Evolutionary conservation across 2,113 vertebrate genomes (phyloP), one percentile per base, ranked within the genome.

Genomic region (Rhombomys opimus): DNA sequence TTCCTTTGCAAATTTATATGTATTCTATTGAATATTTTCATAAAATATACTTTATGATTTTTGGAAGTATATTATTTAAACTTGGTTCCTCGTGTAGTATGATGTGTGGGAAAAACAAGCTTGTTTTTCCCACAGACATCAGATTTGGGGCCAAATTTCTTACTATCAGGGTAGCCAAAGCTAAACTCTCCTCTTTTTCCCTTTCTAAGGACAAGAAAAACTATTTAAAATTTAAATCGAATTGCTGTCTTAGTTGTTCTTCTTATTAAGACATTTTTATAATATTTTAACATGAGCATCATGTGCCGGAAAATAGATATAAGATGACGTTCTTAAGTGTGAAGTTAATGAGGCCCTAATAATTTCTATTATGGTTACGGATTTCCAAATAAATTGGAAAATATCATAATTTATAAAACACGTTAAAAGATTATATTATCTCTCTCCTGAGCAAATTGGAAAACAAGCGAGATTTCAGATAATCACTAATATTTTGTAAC

Each of bases 391-490:
- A 95, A 95, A 73, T 5, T 93, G 20, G 25, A 50, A 95, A 85
- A 86, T 35, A 94, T 22, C 41, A 61, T 1, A 52, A 0, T 2
- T 38, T 97, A 77, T 92, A 92, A 95, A 38, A 86, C 18, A 25
- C 52, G 9, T 90, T n/a, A 91, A 92, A 93, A 85, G 41, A 95
- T 72, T 57, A 65, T 9, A 86, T 59, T 76, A 85, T 93, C 32
- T 96, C 0, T 13, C 15, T 93, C 54, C 35, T 77, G 23, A 93
- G 50, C 14, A 93, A 90, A 93, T 32, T 73, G 35, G 57, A 95
- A 94, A 93, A 73, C 65, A 96, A 86, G 22, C 27, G 85, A 90
- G 88, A 84, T 86, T 97, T 95, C 25, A 86, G 89, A 93, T 81
- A 85, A 67, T 63, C 14, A 30, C 41, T 94, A 88, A 72, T 90